Conservation (phyloP, 1,140 invertebrate species). For the Belonocnema kinseyi region DNA sequence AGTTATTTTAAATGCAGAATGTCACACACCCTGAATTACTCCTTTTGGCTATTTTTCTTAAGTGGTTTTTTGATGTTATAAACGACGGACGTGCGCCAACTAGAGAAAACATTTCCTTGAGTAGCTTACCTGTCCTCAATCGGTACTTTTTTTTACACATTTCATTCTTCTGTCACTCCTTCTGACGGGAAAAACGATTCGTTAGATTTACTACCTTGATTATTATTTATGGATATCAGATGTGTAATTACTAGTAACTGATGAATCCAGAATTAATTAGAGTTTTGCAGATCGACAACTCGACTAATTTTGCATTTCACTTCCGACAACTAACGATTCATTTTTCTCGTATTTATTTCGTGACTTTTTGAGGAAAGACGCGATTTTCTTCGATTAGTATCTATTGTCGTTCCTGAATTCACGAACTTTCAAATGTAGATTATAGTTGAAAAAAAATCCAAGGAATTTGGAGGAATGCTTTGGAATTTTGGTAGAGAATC, state of each 20-base stretch:
- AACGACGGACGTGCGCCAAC: not conserved
- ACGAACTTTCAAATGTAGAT: not conserved
- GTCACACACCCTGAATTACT: constrained; percentile 27
- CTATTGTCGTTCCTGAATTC: constrained; percentile 18
- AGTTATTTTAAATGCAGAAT: not conserved
- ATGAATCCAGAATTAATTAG: not conserved
- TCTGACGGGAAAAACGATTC: not conserved
- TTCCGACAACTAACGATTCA: not conserved
- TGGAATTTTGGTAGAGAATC: not conserved
- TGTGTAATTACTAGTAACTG: too few relatives aligned
- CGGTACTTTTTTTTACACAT: not conserved
- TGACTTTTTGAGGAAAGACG: not conserved
- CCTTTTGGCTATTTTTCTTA: constrained; percentile 39
- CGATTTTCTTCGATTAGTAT: not conserved
- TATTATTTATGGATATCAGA: not conserved
- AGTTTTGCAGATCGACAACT: not conserved
- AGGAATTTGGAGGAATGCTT: not conserved
- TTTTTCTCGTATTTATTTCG: not conserved
- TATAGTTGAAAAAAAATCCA: not conserved
- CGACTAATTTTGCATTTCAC: not conserved
- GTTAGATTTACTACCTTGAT: not conserved
- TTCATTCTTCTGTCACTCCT: not conserved
- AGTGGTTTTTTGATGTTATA: constrained; percentile 39
- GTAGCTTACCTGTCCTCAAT: not conserved
- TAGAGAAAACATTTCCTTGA: not conserved